Base-by-base conservation (phyloP, 2,888 invertebrate species). In the Prenolepis imparis region DNA sequence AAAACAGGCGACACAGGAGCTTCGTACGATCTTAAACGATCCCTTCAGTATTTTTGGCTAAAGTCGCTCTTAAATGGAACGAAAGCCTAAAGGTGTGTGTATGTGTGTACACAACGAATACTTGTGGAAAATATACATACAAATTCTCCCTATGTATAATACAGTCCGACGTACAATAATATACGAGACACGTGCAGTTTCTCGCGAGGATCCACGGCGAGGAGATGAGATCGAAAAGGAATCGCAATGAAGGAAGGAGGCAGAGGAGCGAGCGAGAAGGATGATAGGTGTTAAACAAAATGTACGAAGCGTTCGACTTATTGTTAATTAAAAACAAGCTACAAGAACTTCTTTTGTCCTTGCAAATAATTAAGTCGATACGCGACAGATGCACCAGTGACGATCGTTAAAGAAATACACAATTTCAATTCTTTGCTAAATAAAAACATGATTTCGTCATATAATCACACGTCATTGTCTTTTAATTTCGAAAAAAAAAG, bases 101-200 rank as follows among this genome's bases (percentile, higher is more conserved):
- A 15, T 57, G 28, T 21, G 32, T 24, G n/a, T 57, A 24, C 59
- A 72, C 24, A 28, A 59, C 73, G 73, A 73, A 81, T 84, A 87
- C 78, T 86, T 73, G 41, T 66, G 32, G 39, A 15, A 82, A 52
- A 74, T 75, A 52, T 77, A 63, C 41, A 52, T 61, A 59, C 12
- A 78, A 78, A 78, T n/a, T 78, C 52, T 24, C 61, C 48, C 48
- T 85, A 74, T 57, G 36, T 84, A 80, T 77, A 68, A 57, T 36
- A 82, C 72, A 64, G 72, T 80, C 52, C 72, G 73, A 66, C 64
- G 86, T 81, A 80, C 86, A 73, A 83, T 77, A 86, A 84, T 77
- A 82, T 84, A 82, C 83, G 89, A 89, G 89, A 85, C 89, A 89
- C 88, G 89, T 83, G 82, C 84, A 84, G 61, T 80, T 41, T 77